Base-by-base conservation (phyloP, 2,797 vertebrate genomes). In the Lithobates sylvaticus region DNA sequence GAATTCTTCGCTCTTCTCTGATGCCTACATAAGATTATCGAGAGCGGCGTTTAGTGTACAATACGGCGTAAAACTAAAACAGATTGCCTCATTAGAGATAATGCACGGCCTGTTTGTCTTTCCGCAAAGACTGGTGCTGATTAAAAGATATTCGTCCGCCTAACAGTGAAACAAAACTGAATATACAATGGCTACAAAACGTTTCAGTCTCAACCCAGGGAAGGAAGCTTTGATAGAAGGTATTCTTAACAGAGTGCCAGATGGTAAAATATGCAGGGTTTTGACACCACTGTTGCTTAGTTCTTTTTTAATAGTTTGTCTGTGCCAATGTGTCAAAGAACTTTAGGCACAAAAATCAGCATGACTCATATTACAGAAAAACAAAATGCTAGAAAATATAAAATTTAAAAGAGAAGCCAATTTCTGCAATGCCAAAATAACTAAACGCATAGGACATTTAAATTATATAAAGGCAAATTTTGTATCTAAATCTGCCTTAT, bases 81-180 rank as follows among this genome's bases (percentile, higher is more conserved):
- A 84, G 86, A 87, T 84, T 74, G 80, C 73, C 86, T 87, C 74
- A 83, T 87, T 87, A 86, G 64, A 79, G 81, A 75, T 87, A 84
- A 86, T 70, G 73, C 78, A 74, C 58, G 42, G 78, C 29, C 61
- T 70, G 84, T n/a, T 81, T 81, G 70, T 29, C 85, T 84, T 79
- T 61, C 76, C 71, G 71, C 47, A 39, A 79, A 69, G 70, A 87
- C 36, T 71, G 78, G 32, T 47, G 39, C 81, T 87, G 86, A 87
- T 84, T 84, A 84, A 87, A 84, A 84, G 81, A 84, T 80, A 76
- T 42, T 47, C 67, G 75, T 26, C 47, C n/a, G 16, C 23, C 9
- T 13, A 18, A 64, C 44, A 81, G 69, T 70, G 32, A 81, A 71
- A 76, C 83, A 64, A 76, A 76, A 27, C 70, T 75, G 76, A 61